Conservation (phyloP, 2,113 vertebrate genomes). For the Saiga tatarica region DNA sequence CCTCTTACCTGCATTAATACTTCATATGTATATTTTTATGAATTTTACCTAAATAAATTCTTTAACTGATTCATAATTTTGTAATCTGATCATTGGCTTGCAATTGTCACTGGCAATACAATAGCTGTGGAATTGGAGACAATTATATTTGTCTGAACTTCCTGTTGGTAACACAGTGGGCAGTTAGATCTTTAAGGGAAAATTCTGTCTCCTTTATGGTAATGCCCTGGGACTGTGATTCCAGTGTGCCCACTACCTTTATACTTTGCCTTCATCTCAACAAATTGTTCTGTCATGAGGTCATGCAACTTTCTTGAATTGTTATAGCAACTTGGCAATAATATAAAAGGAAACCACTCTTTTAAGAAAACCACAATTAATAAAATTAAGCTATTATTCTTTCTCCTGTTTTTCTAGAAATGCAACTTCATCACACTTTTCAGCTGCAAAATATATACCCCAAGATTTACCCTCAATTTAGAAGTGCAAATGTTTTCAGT, state of each 20-base stretch:
- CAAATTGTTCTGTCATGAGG: neutral
- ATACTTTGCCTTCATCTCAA: neutral
- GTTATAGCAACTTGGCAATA: neutral
- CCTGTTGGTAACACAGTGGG: neutral
- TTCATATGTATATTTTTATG: neutral
- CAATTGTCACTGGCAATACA: neutral
- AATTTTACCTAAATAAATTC: neutral
- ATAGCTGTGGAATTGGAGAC: neutral
- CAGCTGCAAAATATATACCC: neutral
- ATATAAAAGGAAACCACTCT: neutral
- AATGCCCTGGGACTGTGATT: neutral
- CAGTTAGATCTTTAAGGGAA: neutral
- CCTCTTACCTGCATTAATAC: neutral
- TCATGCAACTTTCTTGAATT: neutral
- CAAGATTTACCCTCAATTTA: neutral
- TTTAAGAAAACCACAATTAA: neutral
- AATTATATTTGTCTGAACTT: neutral
- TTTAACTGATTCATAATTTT: neutral
- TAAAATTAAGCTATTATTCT: constrained; percentile 16
- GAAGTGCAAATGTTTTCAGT: constrained; percentile 27
- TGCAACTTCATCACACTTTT: constrained; percentile 31
- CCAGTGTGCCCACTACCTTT: neutral
- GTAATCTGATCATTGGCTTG: neutral
- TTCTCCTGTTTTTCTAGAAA: neutral
- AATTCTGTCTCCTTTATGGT: neutral